phyloP scores from a whole-genome alignment of 1,140 invertebrate genomes.

The Aphelinus atriplicis region DNA sequence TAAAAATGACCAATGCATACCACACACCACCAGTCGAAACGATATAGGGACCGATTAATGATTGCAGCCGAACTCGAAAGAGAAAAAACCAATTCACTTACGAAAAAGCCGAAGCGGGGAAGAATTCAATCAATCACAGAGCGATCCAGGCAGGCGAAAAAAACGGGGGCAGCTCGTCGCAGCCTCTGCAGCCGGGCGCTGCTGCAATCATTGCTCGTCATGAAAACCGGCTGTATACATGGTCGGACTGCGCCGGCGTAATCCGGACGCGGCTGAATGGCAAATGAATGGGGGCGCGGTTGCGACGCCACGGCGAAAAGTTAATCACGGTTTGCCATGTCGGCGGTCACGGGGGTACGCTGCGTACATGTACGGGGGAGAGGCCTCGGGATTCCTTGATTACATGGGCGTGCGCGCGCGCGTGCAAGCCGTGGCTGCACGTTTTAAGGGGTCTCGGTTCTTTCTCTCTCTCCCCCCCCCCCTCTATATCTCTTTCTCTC shows the following conservation, averaged over 20 bases:
- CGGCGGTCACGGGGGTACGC: constrained; percentile 53
- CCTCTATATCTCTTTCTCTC: too few relatives aligned
- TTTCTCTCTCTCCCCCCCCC: too few relatives aligned
- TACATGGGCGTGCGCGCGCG: constrained; percentile 63
- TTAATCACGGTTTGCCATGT: constrained; percentile 67
- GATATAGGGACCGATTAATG: too few relatives aligned
- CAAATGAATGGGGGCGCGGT: constrained; percentile 63
- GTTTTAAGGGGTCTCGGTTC: neutral
- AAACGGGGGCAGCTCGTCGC: neutral
- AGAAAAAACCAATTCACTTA: neutral
- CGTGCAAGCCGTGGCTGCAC: neutral
- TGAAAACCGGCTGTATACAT: constrained; percentile 19
- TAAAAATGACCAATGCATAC: too few relatives aligned
- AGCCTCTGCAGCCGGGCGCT: too few relatives aligned
- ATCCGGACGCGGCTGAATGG: constrained; percentile 66
- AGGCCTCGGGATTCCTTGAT: constrained; percentile 59
- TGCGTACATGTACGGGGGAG: constrained; percentile 11
- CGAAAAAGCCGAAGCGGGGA: neutral
- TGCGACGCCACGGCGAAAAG: constrained; percentile 62
- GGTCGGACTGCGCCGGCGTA: constrained; percentile 42
- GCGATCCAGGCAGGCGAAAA: neutral
- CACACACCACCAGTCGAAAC: too few relatives aligned
- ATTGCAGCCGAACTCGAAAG: too few relatives aligned
- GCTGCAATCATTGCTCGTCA: constrained; percentile 34
- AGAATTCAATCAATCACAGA: constrained; percentile 30